Conservation (phyloP, 1,140 invertebrate genomes). For the Ylistrum balloti region DNA sequence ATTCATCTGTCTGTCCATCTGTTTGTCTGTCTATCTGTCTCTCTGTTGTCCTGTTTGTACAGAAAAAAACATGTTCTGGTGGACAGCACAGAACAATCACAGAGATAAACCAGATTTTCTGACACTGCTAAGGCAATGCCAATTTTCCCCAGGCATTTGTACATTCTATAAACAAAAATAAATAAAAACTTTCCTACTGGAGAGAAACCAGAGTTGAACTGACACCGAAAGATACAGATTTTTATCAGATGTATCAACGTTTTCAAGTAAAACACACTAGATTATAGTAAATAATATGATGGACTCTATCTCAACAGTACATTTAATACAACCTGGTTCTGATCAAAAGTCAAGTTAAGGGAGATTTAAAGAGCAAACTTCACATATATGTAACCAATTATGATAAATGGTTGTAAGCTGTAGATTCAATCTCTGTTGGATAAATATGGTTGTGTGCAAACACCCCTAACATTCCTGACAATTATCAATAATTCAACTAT, state of each 20-base stretch:
- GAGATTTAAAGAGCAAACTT: not conserved
- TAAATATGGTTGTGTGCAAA: not conserved
- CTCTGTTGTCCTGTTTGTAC: not conserved
- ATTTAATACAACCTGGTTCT: not conserved
- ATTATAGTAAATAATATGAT: not conserved
- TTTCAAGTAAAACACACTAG: constrained; percentile 1
- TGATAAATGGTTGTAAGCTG: not conserved
- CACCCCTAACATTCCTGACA: not conserved
- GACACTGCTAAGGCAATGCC: not conserved
- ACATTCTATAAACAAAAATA: not conserved
- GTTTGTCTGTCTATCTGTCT: constrained; percentile 12
- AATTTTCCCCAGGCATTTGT: not conserved
- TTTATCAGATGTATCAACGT: not conserved
- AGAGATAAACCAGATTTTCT: not conserved
- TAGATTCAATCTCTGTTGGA: not conserved
- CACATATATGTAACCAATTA: not conserved
- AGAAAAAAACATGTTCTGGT: not conserved
- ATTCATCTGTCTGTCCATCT: constrained; percentile 16
- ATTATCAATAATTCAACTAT: constrained; percentile 14
- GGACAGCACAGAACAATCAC: not conserved
- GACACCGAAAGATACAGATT: not conserved
- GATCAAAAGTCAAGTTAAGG: not conserved
- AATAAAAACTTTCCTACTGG: not conserved
- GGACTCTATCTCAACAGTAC: not conserved
- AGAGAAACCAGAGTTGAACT: not conserved